Conservation (phyloP, 2,113 vertebrate genomes). For the Oryctolagus cuniculus region mOryCun1.1 NC_091450.1:31511001-31511500, state of each 20-base stretch:
- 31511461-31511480: not conserved
- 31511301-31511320: not conserved
- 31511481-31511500: not conserved
- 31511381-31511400: constrained; percentile 39
- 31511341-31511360: not conserved
- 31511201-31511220: not conserved
- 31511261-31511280: not conserved
- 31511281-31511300: not conserved
- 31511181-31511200: not conserved
- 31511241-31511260: not conserved
- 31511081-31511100: too few species aligned
- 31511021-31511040: too few species aligned
- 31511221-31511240: not conserved
- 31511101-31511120: too few species aligned
- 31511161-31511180: not conserved
- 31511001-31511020: too few species aligned
- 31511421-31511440: constrained; percentile 22
- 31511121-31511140: not conserved
- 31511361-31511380: not conserved
- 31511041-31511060: too few species aligned
- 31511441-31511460: constrained; percentile 1
- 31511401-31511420: not conserved
- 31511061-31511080: too few species aligned
- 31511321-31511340: not conserved
- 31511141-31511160: not conserved